Percentiles rank a stretch among this genome's conserved stretches.
These are phyloP conservation scores for Taphrorychus bicolor DNA, from an alignment of 2,888 invertebrate species.

Conservation along the genomic window DNA sequence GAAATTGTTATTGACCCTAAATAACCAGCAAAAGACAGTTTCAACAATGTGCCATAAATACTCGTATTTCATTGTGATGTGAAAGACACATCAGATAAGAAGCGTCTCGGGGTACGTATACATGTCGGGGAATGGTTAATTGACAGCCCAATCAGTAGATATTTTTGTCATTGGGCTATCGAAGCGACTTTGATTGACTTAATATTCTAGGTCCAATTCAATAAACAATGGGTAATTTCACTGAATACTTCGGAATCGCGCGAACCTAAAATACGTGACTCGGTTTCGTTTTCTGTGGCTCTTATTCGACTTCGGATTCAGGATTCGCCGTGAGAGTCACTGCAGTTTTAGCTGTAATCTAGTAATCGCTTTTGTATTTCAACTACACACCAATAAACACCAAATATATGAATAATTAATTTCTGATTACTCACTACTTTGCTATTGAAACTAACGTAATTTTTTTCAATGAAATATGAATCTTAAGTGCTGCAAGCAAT, in stretches of 20 bases:
- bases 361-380: no score
- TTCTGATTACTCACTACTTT: neutral
- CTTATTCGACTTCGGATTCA: neutral
- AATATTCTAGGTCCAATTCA: slow-evolving; percentile 59
- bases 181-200: slow-evolving; percentile 60
- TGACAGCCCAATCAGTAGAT: slow-evolving; percentile 61
- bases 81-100: slow-evolving; percentile 59
- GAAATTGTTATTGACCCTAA: slow-evolving; percentile 54
- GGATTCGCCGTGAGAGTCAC: neutral
- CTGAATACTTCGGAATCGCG: slow-evolving; percentile 46
- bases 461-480: neutral
- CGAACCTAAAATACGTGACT: slow-evolving; percentile 54
- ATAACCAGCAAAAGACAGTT: slow-evolving; percentile 57
- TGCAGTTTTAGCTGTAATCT: neutral
- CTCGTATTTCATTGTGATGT: slow-evolving; percentile 59
- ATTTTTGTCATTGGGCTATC: slow-evolving; percentile 59
- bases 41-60: slow-evolving; percentile 59
- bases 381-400: no score
- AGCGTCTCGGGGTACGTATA: slow-evolving; percentile 61
- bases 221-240: slow-evolving; percentile 60
- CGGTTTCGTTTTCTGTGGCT: slow-evolving; percentile 10
- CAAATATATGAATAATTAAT: no score
- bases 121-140: slow-evolving; percentile 60
- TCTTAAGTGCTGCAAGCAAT: neutral
- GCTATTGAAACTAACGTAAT: neutral